These are phyloP conservation scores for Odontophorus gujanensis DNA, from an alignment of 2,113 vertebrate species.

Conservation along the genomic window DNA sequence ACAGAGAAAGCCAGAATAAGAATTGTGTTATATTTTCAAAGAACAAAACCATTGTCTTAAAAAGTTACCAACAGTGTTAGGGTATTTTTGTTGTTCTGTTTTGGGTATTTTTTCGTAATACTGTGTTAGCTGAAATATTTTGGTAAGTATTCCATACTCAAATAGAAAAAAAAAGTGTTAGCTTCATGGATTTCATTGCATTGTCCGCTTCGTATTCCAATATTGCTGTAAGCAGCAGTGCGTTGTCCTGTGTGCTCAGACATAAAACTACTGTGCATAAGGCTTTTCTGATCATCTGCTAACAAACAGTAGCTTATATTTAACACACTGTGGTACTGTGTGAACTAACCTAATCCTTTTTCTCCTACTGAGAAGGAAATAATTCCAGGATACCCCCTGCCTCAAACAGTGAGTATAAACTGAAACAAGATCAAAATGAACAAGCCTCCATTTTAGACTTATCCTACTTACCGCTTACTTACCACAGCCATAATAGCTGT, in stretches of 20 bases:
- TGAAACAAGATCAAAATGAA: background rate
- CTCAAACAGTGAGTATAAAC: background rate
- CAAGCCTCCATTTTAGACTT: background rate
- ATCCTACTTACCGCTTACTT: background rate
- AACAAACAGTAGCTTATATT: background rate
- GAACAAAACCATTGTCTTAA: background rate
- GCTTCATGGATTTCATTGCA: background rate
- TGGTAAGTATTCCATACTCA: background rate
- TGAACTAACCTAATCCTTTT: background rate
- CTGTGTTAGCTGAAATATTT: background rate
- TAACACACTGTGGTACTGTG: fast-evolving
- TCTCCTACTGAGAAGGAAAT: background rate
- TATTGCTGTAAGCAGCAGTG: background rate
- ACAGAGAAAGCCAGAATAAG: constrained; percentile 8
- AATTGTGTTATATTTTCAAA: constrained; percentile 14
- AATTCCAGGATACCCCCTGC: background rate
- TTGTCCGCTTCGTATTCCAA: background rate
- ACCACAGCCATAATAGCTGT: background rate
- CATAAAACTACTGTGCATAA: background rate
- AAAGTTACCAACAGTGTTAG: background rate
- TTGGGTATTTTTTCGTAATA: background rate
- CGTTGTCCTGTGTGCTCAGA: background rate
- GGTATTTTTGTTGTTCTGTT: background rate
- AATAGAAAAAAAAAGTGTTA: background rate
- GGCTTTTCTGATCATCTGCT: background rate